Evolutionary conservation across 2,797 vertebrate species (phyloP).

Genomic region (Brachyalestes nurse): DNA sequence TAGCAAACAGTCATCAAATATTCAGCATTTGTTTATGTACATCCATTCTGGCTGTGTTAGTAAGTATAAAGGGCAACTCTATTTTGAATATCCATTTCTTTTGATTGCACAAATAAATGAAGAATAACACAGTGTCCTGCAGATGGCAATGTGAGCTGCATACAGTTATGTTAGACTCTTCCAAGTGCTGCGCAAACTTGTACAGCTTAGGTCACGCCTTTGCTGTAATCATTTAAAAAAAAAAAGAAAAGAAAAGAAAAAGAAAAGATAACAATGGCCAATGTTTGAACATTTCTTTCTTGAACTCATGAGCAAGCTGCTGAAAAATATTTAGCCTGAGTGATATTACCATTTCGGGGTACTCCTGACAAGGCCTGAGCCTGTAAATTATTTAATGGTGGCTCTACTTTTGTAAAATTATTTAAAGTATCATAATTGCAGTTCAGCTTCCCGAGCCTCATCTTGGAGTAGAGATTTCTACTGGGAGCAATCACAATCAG

Average conservation of each 20-base stretch:
- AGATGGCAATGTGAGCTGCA: constrained; percentile 1
- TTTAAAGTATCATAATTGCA: constrained; percentile 94
- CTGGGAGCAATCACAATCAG: constrained; percentile 89
- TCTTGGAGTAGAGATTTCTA: constrained; percentile 84
- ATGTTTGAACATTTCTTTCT: constrained; percentile 50
- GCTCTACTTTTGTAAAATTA: constrained; percentile 93
- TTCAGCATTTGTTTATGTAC: constrained; percentile 65
- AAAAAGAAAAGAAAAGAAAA: constrained; percentile 5
- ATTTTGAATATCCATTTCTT: constrained; percentile 16
- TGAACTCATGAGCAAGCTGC: constrained; percentile 63
- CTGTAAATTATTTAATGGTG: constrained; percentile 88
- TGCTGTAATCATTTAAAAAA: not conserved
- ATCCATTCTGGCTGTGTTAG: constrained; percentile 25
- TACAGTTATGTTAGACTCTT: not conserved
- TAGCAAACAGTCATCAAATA: constrained; percentile 77
- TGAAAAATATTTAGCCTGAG: constrained; percentile 81
- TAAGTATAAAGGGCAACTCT: constrained; percentile 11
- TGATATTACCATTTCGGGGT: constrained; percentile 84
- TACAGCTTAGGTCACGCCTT: not conserved
- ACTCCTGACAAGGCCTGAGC: constrained; percentile 85
- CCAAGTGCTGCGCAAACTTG: not conserved
- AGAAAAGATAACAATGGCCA: constrained; percentile 14
- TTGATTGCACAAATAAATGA: not conserved
- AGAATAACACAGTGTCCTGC: constrained; percentile 4
- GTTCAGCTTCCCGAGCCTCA: constrained; percentile 80